Evolutionary conservation across 2,888 invertebrate genomes (phyloP).

Genomic region (Ormyrus nitidulus): DNA sequence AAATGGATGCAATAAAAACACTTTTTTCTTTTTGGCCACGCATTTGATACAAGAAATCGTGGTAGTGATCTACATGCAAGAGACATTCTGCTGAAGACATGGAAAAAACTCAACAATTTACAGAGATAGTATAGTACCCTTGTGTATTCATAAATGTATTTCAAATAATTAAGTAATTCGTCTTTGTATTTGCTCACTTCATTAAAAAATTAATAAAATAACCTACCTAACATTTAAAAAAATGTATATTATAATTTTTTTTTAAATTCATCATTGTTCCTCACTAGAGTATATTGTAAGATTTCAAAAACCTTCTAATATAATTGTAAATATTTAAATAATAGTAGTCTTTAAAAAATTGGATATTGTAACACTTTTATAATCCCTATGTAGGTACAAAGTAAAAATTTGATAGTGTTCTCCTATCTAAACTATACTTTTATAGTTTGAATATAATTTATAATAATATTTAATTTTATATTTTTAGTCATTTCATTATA

Average conservation of each 20-base stretch:
- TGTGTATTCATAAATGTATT: conserved; percentile 34
- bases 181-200: conserved; percentile 35
- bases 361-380: conserved; percentile 66
- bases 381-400: conserved; percentile 64
- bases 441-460: conserved; percentile 53
- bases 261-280: conserved; percentile 29
- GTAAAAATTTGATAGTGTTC: conserved; percentile 71
- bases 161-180: conserved; percentile 52
- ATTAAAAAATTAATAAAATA: conserved; percentile 53
- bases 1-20: conserved; percentile 72
- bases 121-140: conserved; percentile 52
- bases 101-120: conserved; percentile 57
- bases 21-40: conserved; percentile 69
- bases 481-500: conserved; percentile 49
- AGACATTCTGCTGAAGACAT: conserved; percentile 61
- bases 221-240: conserved; percentile 57
- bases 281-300: conserved; percentile 45
- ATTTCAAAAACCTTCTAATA: conserved; percentile 51
- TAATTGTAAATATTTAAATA: conserved; percentile 64
- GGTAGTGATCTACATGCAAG: conserved; percentile 57
- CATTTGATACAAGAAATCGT: conserved; percentile 58
- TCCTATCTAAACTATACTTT: conserved; percentile 63
- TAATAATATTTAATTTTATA: conserved; percentile 45
- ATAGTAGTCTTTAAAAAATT: conserved; percentile 67
- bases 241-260: conserved; percentile 52